Evolutionary conservation across 2,113 vertebrate genomes (phyloP), one percentile per base, ranked within the genome.

Genomic region (Orycteropus afer): DNA sequence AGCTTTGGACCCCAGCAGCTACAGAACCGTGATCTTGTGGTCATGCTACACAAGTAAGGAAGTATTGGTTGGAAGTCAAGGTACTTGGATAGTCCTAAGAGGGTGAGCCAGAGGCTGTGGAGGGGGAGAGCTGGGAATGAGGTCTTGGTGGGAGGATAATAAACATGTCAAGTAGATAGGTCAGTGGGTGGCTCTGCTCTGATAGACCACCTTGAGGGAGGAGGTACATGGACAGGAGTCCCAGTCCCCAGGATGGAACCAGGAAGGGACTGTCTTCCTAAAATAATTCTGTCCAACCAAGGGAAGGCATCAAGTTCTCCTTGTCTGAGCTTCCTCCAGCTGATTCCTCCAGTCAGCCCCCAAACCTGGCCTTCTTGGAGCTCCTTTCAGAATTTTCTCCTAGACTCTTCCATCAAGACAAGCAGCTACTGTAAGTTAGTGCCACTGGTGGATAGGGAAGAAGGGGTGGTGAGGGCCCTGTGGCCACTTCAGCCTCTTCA

Each of bases 311-410:
- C 85, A 96, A 90, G 37, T 99, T 99, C 94, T 98, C 99, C 7
- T 98, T 99, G 86, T 98, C 96, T 45, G 97, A 97, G 1, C 37
- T 84, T 2, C 78, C 90, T 10, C 92, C 97, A 8, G 96, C 91
- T 7, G 97, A 87, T 34, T 71, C 88, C n/a, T 91, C 93, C 0
- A 7, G 37, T 84, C 97, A 93, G 22, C 97, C 98, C 45, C 97
- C 97, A 3, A 99, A 99, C 82, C 80, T 99, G 94, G 78, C 97
- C 25, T 99, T 99, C 96, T 92, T 99, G 89, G 99, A 99, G 94
- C 97, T 99, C 69, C 99, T 99, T 94, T 98, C 98, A 90, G 99
- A 99, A 96, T 99, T 99, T 97, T 99, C 99, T 25, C 98, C 98
- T 22, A 99, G 99, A 87, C 98, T 99, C 89, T 92, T 99, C 63